Evolutionary conservation across 2,113 vertebrate species (phyloP).

Genomic region (Cranoglanis bouderius): DNA sequence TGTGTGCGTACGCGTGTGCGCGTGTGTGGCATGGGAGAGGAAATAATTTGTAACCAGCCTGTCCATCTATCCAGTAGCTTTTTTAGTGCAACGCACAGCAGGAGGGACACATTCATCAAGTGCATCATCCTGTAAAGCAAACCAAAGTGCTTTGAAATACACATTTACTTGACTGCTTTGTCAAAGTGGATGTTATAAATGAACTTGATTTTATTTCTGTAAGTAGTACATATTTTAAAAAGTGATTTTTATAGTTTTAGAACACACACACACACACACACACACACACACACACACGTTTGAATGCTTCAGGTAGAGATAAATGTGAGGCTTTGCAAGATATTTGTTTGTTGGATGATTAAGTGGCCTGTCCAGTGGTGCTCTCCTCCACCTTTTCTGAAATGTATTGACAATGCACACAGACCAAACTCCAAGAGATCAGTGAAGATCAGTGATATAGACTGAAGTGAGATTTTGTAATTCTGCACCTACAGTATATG

Average conservation of each 20-base stretch:
- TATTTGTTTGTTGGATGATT: conserved; percentile 57
- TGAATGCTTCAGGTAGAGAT: conserved; percentile 43
- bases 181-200: background rate
- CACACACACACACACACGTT: background rate
- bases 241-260: background rate
- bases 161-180: background rate
- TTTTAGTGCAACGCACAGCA: conserved; percentile 40
- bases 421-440: conserved; percentile 29
- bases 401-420: conserved; percentile 46
- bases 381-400: conserved; percentile 44
- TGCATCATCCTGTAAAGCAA: conserved; percentile 13
- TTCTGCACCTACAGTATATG: background rate
- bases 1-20: conserved; percentile 12
- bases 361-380: conserved; percentile 54
- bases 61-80: conserved; percentile 8
- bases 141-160: conserved; percentile 28
- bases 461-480: conserved; percentile 18
- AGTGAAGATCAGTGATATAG: conserved; percentile 25
- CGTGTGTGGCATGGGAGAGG: background rate
- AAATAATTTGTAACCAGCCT: conserved; percentile 48
- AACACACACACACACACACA: conserved; percentile 13
- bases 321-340: conserved; percentile 52
- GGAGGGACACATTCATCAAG: conserved; percentile 48
- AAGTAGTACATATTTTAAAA: background rate
- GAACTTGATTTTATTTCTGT: background rate